These are phyloP conservation scores for Beris morrisii DNA, from an alignment of 2,888 invertebrate genomes.

Conservation along the genomic window DNA sequence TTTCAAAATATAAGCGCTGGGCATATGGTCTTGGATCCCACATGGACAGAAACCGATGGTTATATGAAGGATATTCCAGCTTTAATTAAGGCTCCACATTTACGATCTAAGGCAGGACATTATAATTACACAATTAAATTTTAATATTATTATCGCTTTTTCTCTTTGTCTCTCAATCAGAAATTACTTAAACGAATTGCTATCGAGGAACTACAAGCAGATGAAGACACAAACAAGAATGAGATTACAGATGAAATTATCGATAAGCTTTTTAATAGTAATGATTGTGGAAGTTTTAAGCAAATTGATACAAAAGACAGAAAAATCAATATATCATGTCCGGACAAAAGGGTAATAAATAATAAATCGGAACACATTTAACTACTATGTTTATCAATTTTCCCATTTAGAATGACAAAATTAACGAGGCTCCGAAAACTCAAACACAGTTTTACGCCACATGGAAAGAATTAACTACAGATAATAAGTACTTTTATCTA, in stretches of 20 bases:
- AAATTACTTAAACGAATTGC: slow-evolving; percentile 47
- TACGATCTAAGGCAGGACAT: slow-evolving; percentile 47
- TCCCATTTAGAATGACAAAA: slow-evolving; percentile 12
- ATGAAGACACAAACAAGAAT: slow-evolving; percentile 44
- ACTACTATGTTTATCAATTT: not conserved
- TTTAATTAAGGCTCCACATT: slow-evolving; percentile 49
- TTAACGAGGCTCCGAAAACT: slow-evolving; percentile 47
- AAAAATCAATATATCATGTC: not conserved
- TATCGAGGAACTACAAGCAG: slow-evolving; percentile 49
- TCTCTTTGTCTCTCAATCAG: slow-evolving; percentile 23
- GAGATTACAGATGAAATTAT: slow-evolving; percentile 54
- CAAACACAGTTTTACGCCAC: slow-evolving; percentile 52
- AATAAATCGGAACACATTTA: slow-evolving; percentile 1
- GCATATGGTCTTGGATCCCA: slow-evolving; percentile 23
- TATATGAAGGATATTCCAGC: slow-evolving; percentile 48
- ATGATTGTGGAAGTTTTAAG: slow-evolving; percentile 48
- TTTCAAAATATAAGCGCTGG: slow-evolving; percentile 16
- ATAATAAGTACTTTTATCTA: slow-evolving; percentile 51
- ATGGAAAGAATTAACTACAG: slow-evolving; percentile 51
- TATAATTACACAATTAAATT: not conserved
- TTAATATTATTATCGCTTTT: not conserved
- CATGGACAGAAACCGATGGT: slow-evolving; percentile 33
- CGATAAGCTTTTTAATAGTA: slow-evolving; percentile 54
- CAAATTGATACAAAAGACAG: slow-evolving; percentile 40
- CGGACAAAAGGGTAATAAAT: not conserved